phyloP scores from a whole-genome alignment of 2,888 invertebrate genomes.

The Heliconius charithonia region DNA sequence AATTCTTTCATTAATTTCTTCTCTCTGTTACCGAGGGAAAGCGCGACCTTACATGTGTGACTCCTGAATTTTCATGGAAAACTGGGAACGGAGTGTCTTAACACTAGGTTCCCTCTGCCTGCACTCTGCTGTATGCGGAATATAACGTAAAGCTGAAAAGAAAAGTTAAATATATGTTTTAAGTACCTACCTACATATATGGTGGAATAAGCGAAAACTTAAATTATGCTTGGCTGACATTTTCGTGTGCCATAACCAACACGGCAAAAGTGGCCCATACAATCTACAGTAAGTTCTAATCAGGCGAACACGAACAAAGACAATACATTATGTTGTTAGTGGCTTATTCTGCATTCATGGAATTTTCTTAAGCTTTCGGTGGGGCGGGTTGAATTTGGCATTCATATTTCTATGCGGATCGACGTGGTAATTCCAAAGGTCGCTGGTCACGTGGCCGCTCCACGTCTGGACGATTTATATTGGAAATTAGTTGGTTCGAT shows the following conservation, averaged over 20 bases:
- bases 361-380: slow-evolving; percentile 77
- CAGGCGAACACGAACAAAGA: slow-evolving; percentile 69
- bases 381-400: slow-evolving; percentile 74
- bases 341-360: slow-evolving; percentile 81
- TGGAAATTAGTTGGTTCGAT: background rate
- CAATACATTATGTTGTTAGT: slow-evolving; percentile 69
- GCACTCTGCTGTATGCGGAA: no score
- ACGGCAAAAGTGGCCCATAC: slow-evolving; percentile 51
- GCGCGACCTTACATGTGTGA: no score
- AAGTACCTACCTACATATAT: background rate
- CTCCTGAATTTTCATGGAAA: no score
- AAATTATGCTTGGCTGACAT: slow-evolving; percentile 39
- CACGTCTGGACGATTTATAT: slow-evolving; percentile 30
- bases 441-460: slow-evolving; percentile 51
- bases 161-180: no score
- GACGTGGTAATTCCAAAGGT: slow-evolving; percentile 75
- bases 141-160: no score
- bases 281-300: slow-evolving; percentile 66
- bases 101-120: no score
- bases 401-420: slow-evolving; percentile 80
- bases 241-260: slow-evolving; percentile 49
- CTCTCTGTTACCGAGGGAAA: no score
- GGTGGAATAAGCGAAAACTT: slow-evolving; percentile 20
- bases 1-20: no score
- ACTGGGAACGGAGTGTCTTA: no score